Evolutionary conservation across 2,113 vertebrate genomes (phyloP).

Genomic region (Aldabrachelys gigantea): DNA sequence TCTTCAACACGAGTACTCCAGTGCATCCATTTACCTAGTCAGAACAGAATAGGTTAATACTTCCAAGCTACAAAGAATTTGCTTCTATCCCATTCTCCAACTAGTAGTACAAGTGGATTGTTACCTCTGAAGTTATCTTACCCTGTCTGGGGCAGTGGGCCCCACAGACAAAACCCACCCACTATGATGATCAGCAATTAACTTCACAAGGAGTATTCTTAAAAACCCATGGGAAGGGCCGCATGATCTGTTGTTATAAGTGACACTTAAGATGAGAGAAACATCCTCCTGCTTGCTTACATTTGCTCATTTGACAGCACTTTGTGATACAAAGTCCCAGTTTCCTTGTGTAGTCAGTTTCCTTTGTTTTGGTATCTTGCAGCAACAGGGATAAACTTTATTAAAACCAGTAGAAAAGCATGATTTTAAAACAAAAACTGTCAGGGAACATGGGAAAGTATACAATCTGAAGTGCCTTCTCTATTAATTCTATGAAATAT

Average conservation of each 20-base stretch:
- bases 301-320: background rate
- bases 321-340: background rate
- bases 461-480: background rate
- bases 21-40: conserved; percentile 90
- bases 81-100: background rate
- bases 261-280: background rate
- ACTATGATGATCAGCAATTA: background rate
- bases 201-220: background rate
- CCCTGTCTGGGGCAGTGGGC: background rate
- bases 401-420: rapidly evolving
- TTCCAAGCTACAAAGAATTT: background rate
- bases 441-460: background rate
- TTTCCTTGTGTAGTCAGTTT: background rate
- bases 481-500: background rate
- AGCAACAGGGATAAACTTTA: background rate
- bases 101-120: background rate
- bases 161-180: background rate
- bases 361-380: background rate
- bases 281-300: background rate
- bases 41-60: background rate
- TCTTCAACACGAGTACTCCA: conserved; percentile 89
- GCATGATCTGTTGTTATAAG: background rate
- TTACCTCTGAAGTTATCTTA: background rate
- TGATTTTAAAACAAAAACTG: background rate
- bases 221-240: background rate